phyloP scores from a whole-genome alignment of 2,797 vertebrate species.

The Catharus ustulatus region DNA sequence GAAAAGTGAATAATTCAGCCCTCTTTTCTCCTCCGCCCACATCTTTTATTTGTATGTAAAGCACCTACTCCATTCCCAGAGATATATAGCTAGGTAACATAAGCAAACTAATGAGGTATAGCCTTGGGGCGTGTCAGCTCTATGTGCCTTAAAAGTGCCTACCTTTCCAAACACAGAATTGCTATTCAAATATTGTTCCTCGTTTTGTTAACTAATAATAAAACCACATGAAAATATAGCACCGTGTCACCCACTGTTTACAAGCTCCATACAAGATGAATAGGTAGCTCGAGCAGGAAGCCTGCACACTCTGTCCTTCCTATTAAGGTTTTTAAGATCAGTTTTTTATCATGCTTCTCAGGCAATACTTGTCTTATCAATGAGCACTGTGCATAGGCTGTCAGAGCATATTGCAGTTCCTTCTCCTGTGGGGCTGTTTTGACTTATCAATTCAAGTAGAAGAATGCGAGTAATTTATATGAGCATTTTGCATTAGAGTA shows the following conservation, averaged over 20 bases:
- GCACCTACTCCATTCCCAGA: not conserved
- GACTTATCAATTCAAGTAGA: slow-evolving; percentile 20
- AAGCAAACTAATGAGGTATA: slow-evolving; percentile 21
- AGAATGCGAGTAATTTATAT: slow-evolving; percentile 23
- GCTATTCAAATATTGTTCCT: not conserved
- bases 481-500: not conserved
- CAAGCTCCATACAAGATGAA: not conserved
- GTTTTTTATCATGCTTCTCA: not conserved
- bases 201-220: not conserved
- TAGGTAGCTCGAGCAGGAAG: not conserved
- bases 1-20: slow-evolving; percentile 16
- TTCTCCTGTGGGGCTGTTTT: not conserved
- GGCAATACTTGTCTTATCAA: not conserved
- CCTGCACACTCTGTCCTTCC: not conserved
- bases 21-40: not conserved
- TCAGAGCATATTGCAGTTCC: not conserved
- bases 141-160: not conserved
- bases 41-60: slow-evolving; percentile 8
- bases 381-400: not conserved
- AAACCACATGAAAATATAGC: not conserved
- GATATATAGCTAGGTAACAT: not conserved
- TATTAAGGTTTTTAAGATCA: not conserved
- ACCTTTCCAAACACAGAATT: not conserved
- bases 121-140: not conserved
- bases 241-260: not conserved